A percentile compares a stretch with the other conserved stretches of the same genome.
Evolutionary conservation across 2,888 invertebrate species (phyloP).

Genomic region (Platycheirus albimanus): DNA sequence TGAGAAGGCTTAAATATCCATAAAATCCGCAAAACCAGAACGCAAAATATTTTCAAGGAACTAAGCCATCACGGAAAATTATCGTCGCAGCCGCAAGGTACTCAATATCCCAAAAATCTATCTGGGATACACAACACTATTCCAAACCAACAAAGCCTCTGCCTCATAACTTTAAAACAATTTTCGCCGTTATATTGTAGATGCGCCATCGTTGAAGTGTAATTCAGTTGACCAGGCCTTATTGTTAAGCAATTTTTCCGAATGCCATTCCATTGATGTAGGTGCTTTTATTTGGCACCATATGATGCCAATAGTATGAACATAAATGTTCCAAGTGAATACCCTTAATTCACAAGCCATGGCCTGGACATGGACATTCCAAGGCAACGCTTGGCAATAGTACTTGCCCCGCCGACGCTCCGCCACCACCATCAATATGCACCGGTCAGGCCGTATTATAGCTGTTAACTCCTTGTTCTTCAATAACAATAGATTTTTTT

Average conservation of each 20-base stretch:
- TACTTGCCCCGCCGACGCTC: background rate
- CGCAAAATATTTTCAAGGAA: no score
- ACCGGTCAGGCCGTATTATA: background rate
- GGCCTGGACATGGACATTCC: slow-evolving; percentile 8
- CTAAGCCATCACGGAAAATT: no score
- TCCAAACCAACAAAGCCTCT: no score
- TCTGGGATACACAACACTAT: no score
- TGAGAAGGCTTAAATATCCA: no score
- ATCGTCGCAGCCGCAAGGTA: no score
- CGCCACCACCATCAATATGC: background rate
- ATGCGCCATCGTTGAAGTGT: no score
- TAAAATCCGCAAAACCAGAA: no score
- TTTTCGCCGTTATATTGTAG: no score
- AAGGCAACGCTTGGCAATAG: background rate
- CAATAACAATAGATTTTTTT: slow-evolving; percentile 43
- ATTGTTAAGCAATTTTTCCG: background rate
- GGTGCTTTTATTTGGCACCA: slow-evolving; percentile 37
- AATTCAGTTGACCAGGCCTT: no score
- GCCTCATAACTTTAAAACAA: no score
- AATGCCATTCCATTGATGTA: slow-evolving; percentile 11
- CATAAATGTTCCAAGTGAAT: slow-evolving; percentile 6
- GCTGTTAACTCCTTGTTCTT: slow-evolving; percentile 37
- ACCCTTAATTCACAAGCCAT: slow-evolving; percentile 15
- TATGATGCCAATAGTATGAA: slow-evolving; percentile 18
- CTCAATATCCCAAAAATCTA: no score